Evolutionary conservation across 2,113 vertebrate genomes (phyloP).

Genomic region (Theristicus caerulescens): DNA sequence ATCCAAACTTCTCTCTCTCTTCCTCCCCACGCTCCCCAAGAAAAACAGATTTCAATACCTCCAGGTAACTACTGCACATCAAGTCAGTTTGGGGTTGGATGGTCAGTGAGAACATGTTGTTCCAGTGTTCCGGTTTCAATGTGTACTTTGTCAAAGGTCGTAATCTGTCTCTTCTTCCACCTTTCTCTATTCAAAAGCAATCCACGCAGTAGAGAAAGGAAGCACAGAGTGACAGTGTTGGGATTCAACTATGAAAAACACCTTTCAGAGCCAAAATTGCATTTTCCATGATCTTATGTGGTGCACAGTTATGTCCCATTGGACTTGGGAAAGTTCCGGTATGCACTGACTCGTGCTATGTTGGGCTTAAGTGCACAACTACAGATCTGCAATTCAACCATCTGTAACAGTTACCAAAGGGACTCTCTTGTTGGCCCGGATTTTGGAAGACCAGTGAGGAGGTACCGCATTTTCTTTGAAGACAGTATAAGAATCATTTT

Average conservation of each 20-base stretch:
- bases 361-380: not conserved
- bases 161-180: not conserved
- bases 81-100: not conserved
- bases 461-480: not conserved
- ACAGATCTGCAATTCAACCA: not conserved
- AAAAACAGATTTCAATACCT: not conserved
- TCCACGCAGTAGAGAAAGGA: not conserved
- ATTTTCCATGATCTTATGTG: conserved; percentile 29
- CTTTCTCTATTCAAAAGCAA: not conserved
- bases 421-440: not conserved
- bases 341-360: not conserved
- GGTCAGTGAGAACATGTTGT: not conserved
- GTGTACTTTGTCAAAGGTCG: not conserved
- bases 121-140: not conserved
- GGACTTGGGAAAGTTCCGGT: not conserved
- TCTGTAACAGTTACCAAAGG: not conserved
- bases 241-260: conserved; percentile 21
- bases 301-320: not conserved
- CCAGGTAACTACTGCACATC: not conserved
- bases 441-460: not conserved
- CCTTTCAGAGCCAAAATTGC: conserved; percentile 31
- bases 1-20: not conserved
- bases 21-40: not conserved
- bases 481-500: not conserved
- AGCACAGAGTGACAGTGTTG: not conserved